Evolutionary conservation across 2,797 vertebrate species (phyloP).

Genomic region (Melanotaenia maccullochi): DNA sequence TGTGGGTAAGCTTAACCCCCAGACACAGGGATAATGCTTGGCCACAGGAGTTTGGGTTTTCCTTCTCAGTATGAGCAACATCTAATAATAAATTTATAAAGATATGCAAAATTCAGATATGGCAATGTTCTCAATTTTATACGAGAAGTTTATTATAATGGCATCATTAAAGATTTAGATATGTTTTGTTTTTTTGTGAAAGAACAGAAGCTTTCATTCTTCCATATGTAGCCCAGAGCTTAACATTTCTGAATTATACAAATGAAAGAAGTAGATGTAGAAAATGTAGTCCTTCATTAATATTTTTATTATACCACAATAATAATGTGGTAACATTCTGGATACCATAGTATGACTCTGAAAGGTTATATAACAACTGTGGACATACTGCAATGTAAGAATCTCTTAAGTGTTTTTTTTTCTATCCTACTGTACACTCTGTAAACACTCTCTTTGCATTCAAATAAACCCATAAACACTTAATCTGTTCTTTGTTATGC

Average conservation of each 20-base stretch:
- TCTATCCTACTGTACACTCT: constrained; percentile 32
- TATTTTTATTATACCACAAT: constrained; percentile 74
- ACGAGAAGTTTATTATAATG: background rate
- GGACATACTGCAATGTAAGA: constrained; percentile 57
- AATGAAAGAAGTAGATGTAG: constrained; percentile 60
- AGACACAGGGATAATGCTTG: background rate
- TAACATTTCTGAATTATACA: constrained; percentile 27
- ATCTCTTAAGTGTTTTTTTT: constrained; percentile 50
- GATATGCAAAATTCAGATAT: background rate
- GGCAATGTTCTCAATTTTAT: background rate
- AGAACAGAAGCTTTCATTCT: background rate
- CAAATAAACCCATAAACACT: constrained; percentile 76
- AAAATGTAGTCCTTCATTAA: constrained; percentile 56
- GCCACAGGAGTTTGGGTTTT: no score
- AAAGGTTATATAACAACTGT: constrained; percentile 66
- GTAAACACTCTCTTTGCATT: constrained; percentile 51
- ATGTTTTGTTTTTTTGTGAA: constrained; percentile 9
- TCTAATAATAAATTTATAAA: background rate
- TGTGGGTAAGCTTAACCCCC: background rate
- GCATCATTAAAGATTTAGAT: background rate
- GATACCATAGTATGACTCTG: constrained; percentile 67
- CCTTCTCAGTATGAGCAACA: no score
- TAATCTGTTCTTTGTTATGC: constrained; percentile 89
- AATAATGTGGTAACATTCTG: constrained; percentile 72
- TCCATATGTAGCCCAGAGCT: constrained; percentile 8